Base-by-base conservation (phyloP, 2,797 vertebrate genomes). In the Gouania willdenowi region DNA sequence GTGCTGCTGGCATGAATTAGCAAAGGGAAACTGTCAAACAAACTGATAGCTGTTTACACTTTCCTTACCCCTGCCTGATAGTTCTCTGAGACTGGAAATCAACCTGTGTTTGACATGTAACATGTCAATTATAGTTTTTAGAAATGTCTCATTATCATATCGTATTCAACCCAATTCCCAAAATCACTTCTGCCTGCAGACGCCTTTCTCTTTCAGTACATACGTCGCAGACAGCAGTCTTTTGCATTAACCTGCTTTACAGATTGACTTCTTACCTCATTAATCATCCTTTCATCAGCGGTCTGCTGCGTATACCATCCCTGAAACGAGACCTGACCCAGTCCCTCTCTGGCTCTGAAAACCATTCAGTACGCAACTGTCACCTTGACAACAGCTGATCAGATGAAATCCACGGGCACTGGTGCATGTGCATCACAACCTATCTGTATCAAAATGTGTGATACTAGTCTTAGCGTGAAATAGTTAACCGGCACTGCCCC, bases 181-280 rank as follows among this genome's bases (percentile, higher is more conserved):
- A 2, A 18, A 5, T 13, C 27, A 31, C 12, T 5, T 19, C 5
- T 15, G 14, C 12, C 8, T 14, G n/a, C n/a, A 56, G 39, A 42
- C 31, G 3, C 1, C 3, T 6, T 4, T 1, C 4, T 11, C 9
- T 48, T 41, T 17, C 5, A 15, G 26, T 12, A n/a, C n/a, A 30
- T n/a, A 30, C 8, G 5, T 9, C 30, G 14, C 27, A 30, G 26
- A 20, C 45, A 30, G 11, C 20, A 37, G 13, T 43, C 10, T 10
- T 25, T 54, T 35, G 28, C 14, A 38, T 16, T 23, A 37, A 40
- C 39, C 16, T 17, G 11, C 23, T 18, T 20, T 5, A 23, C 27
- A 36, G 2, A 33, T 40, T 7, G 13, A 54, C 27, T 23, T 50
- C 83, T 82, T 75, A 88, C 79, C 83, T 86, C 72, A 52, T 78